These are phyloP conservation scores for Pseudocheirus occidentalis DNA, from an alignment of 2,797 vertebrate genomes.

Conservation along the genomic window DNA sequence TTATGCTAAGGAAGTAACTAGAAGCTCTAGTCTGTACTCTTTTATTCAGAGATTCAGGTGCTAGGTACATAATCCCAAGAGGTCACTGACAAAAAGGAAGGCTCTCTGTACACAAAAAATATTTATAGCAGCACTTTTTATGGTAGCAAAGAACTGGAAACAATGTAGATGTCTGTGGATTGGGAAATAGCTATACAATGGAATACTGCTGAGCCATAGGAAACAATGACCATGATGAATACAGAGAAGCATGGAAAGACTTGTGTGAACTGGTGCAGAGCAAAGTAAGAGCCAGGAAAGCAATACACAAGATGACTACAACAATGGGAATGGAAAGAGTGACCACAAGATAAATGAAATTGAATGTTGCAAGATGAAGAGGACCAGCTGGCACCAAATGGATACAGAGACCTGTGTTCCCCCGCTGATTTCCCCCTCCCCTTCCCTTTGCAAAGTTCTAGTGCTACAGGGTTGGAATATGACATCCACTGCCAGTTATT, in stretches of 20 bases:
- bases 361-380: background rate
- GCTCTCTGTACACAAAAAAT: background rate
- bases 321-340: background rate
- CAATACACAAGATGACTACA: background rate
- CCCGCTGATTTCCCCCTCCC: background rate
- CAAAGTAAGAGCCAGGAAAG: background rate
- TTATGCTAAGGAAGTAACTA: background rate
- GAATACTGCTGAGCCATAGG: background rate
- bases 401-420: background rate
- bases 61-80: background rate
- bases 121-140: background rate
- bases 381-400: background rate
- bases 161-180: background rate
- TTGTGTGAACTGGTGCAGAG: background rate
- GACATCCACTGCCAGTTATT: background rate
- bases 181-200: background rate
- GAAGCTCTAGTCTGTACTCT: background rate
- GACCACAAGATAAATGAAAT: background rate
- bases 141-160: background rate
- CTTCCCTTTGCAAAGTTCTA: background rate
- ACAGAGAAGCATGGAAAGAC: background rate
- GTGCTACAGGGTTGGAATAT: background rate
- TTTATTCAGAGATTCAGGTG: background rate
- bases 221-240: background rate
- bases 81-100: background rate